Evolutionary conservation across 2,113 vertebrate species (phyloP).

Genomic region (Morphnarchus princeps): DNA sequence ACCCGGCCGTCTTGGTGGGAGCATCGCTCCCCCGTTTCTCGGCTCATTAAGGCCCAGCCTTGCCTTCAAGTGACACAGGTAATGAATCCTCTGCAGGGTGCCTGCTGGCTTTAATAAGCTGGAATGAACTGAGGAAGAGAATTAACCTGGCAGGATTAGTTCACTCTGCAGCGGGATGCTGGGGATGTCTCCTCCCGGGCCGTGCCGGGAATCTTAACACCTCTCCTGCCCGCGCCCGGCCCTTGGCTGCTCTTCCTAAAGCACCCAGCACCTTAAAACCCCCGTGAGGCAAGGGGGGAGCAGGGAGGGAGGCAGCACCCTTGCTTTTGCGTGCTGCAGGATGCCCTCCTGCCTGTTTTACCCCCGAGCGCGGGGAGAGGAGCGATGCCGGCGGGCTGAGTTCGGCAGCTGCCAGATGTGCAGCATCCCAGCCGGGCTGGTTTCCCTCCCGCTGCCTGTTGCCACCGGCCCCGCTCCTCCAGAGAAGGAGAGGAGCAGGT

Average conservation of each 20-base stretch:
- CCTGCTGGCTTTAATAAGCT: slow-evolving; percentile 69
- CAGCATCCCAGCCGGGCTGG: not conserved
- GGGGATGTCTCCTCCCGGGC: not conserved
- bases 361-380: accelerated
- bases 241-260: not conserved
- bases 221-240: not conserved
- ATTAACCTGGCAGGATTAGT: slow-evolving; percentile 71
- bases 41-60: slow-evolving; percentile 55
- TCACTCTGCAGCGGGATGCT: slow-evolving; percentile 51
- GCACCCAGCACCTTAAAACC: not conserved
- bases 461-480: not conserved
- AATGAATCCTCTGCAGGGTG: slow-evolving; percentile 67
- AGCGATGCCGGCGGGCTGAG: accelerated
- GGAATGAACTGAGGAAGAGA: slow-evolving; percentile 66
- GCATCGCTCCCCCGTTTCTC: not conserved
- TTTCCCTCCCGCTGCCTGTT: not conserved
- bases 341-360: not conserved
- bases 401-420: not conserved
- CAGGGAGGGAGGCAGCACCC: not conserved
- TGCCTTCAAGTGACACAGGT: slow-evolving; percentile 62
- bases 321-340: no score
- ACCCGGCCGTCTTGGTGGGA: not conserved
- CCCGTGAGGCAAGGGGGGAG: not conserved
- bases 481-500: not conserved
- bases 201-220: slow-evolving; percentile 58